phyloP scores from a whole-genome alignment of 2,113 vertebrate genomes.

The Nicator chloris region DNA sequence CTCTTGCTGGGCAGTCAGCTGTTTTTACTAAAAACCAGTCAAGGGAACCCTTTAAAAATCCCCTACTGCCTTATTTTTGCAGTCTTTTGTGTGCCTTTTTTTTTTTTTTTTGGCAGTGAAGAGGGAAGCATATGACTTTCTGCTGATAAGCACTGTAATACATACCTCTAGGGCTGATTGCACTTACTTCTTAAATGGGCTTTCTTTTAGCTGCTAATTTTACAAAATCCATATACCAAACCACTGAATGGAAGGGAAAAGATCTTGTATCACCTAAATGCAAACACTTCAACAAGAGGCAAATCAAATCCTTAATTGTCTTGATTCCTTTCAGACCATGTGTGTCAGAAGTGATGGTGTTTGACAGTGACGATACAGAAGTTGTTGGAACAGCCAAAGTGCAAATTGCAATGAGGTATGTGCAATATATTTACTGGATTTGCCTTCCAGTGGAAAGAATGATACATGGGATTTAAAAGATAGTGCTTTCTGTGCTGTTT shows the following conservation, averaged over 20 bases:
- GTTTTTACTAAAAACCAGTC: slow-evolving; percentile 6
- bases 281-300: neutral
- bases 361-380: slow-evolving; percentile 76
- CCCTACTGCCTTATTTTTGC: neutral
- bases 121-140: slow-evolving; percentile 48
- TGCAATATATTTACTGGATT: neutral
- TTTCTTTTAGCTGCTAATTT: slow-evolving; percentile 27
- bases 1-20: slow-evolving; percentile 13
- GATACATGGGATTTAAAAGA: neutral
- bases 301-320: neutral
- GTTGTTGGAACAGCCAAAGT: slow-evolving; percentile 79
- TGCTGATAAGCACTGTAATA: slow-evolving; percentile 38
- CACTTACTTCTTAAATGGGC: neutral
- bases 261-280: neutral
- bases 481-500: neutral
- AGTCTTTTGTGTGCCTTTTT: slow-evolving; percentile 10
- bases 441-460: neutral
- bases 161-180: slow-evolving; percentile 35
- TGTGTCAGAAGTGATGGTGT: slow-evolving; percentile 63
- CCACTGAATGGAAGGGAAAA: neutral
- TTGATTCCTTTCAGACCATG: slow-evolving; percentile 56
- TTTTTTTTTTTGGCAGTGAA: slow-evolving; percentile 20
- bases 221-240: neutral
- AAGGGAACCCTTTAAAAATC: slow-evolving; percentile 10
- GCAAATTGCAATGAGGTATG: slow-evolving; percentile 88